A percentile compares a stretch with the other conserved stretches of the same genome.
Conservation (phyloP, 2,888 invertebrate genomes). For the Drosophila helvetica region DNA sequence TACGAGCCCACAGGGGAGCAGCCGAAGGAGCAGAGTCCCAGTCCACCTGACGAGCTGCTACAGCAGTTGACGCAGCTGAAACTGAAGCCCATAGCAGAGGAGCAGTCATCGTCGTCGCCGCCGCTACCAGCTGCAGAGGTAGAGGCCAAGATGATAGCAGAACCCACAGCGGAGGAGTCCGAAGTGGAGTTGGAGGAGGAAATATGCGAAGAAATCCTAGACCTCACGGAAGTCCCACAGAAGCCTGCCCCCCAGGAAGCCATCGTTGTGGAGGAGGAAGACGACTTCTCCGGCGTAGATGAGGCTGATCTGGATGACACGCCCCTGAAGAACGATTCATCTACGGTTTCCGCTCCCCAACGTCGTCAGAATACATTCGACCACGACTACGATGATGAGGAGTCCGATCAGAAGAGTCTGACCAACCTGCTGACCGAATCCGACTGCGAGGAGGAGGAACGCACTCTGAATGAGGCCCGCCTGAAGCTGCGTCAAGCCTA, state of each 20-base stretch:
- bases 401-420: conserved; percentile 75
- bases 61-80: conserved; percentile 57
- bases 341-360: background rate
- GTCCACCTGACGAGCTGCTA: conserved; percentile 55
- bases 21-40: conserved; percentile 37
- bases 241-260: conserved; percentile 11
- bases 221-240: conserved; percentile 43
- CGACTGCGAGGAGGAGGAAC: conserved; percentile 76
- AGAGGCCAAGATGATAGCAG: background rate
- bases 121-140: background rate
- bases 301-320: conserved; percentile 52
- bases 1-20: conserved; percentile 83
- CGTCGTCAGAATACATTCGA: conserved; percentile 73
- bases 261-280: conserved; percentile 46
- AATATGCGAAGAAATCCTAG: conserved; percentile 82
- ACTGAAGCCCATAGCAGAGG: conserved; percentile 60
- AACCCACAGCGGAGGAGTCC: conserved; percentile 1
- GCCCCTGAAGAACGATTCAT: background rate
- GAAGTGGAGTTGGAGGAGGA: conserved; percentile 63
- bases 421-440: conserved; percentile 77
- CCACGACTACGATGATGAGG: conserved; percentile 52
- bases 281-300: conserved; percentile 69
- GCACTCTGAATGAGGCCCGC: conserved; percentile 62
- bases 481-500: conserved; percentile 62
- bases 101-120: conserved; percentile 18